Conservation (phyloP, 2,888 invertebrate species). For the Drosophila trichaetosa region DNA sequence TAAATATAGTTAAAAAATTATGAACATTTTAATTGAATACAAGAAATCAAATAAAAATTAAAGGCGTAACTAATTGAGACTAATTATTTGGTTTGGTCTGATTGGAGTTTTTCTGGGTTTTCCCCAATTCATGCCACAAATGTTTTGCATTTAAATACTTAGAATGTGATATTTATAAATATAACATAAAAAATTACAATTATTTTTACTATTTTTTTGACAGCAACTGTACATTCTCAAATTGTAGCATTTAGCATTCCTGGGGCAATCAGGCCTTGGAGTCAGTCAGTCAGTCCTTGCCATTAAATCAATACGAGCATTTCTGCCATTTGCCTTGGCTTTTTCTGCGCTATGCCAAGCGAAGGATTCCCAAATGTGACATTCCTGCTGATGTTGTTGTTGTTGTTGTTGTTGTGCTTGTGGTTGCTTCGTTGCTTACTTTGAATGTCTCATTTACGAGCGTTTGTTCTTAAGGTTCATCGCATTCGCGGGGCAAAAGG, state of each 20-base stretch:
- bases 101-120: too few species aligned
- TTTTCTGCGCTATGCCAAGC: conserved; percentile 40
- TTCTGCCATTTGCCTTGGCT: conserved; percentile 38
- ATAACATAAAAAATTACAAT: neutral
- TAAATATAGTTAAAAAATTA: neutral
- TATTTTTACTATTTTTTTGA: neutral
- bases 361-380: conserved; percentile 71
- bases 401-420: conserved; percentile 35
- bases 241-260: neutral
- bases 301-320: conserved; percentile 47
- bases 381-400: conserved; percentile 45
- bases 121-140: too few species aligned
- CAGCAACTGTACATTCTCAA: neutral
- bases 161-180: neutral
- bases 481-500: conserved; percentile 54
- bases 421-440: conserved; percentile 39
- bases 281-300: conserved; percentile 29
- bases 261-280: conserved; percentile 15
- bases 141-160: too few species aligned
- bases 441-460: conserved; percentile 71
- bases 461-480: conserved; percentile 68
- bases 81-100: too few species aligned
- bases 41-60: neutral
- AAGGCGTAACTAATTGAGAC: too few species aligned
- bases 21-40: neutral